A percentile compares a stretch with the other conserved stretches of the same genome.
These are phyloP conservation scores for Hoplias malabaricus DNA, from an alignment of 2,113 vertebrate genomes.

Conservation along the genomic window DNA sequence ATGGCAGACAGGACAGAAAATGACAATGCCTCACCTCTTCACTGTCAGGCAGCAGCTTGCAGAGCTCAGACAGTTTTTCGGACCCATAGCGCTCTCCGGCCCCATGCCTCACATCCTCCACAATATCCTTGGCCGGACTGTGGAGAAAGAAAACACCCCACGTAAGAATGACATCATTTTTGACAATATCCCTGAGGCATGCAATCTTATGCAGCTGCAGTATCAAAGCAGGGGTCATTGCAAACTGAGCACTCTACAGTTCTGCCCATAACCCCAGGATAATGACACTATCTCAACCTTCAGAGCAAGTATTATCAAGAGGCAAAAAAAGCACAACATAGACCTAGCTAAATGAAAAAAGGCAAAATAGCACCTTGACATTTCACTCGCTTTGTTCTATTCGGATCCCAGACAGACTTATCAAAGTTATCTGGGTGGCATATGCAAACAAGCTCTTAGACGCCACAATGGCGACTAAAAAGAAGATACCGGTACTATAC, in stretches of 20 bases:
- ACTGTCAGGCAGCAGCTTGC: constrained; percentile 74
- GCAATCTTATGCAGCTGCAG: neutral
- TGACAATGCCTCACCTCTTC: constrained; percentile 65
- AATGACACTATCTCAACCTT: neutral
- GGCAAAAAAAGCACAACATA: neutral
- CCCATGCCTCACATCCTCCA: constrained; percentile 74
- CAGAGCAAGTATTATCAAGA: neutral
- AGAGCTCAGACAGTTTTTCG: constrained; percentile 75
- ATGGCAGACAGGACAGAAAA: constrained; percentile 22
- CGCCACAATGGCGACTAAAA: constrained; percentile 49
- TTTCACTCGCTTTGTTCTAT: constrained; percentile 1
- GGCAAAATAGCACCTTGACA: neutral
- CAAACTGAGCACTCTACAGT: neutral
- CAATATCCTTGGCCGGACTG: constrained; percentile 73
- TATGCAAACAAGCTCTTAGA: constrained; percentile 29
- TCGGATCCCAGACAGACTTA: constrained; percentile 26
- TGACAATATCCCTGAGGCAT: neutral
- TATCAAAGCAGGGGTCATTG: neutral
- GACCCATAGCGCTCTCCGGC: constrained; percentile 70
- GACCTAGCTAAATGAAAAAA: neutral
- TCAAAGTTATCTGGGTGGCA: constrained; percentile 56
- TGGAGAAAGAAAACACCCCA: constrained; percentile 34
- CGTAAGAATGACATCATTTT: constrained; percentile 51
- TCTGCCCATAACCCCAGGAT: neutral
- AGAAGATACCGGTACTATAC: constrained; percentile 42